phyloP scores from a whole-genome alignment of 2,797 vertebrate species.

The Siniperca undulata region DNA sequence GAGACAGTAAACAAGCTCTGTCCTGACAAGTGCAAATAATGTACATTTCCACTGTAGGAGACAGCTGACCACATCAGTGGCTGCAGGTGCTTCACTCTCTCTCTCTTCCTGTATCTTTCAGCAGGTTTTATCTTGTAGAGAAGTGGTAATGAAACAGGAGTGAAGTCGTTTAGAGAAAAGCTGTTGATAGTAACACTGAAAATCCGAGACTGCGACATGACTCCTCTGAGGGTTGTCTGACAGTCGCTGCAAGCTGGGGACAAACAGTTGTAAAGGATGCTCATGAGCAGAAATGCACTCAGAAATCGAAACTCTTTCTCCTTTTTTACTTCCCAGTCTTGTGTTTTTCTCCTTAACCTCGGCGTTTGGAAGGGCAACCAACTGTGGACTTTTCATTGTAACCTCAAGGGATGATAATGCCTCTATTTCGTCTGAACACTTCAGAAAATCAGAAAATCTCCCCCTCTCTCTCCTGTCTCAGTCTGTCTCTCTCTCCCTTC shows the following conservation, averaged over 20 bases:
- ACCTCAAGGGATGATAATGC: conserved; percentile 58
- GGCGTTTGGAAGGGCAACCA: conserved; percentile 52
- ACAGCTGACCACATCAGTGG: conserved; percentile 19
- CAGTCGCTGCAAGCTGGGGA: conserved; percentile 32
- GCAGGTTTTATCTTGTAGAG: conserved; percentile 50
- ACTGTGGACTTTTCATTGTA: conserved; percentile 51
- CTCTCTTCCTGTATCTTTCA: conserved; percentile 28
- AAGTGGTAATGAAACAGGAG: conserved; percentile 55
- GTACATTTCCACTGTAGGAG: conserved; percentile 31
- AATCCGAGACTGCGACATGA: conserved; percentile 27
- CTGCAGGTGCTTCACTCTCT: conserved; percentile 43
- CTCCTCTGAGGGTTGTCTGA: conserved; percentile 57
- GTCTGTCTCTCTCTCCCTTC: conserved; percentile 21
- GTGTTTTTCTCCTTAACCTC: conserved; percentile 42
- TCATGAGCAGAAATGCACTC: conserved; percentile 40
- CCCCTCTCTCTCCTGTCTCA: conserved; percentile 33
- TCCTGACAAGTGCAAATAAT: conserved; percentile 41
- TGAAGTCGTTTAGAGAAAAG: conserved; percentile 50
- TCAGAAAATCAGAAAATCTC: conserved; percentile 67
- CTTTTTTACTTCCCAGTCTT: conserved; percentile 6
- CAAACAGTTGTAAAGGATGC: conserved; percentile 45
- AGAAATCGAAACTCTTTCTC: conserved; percentile 48
- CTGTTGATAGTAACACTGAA: conserved; percentile 57
- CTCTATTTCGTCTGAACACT: conserved; percentile 65
- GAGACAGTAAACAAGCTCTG: conserved; percentile 57